Evolutionary conservation across 2,113 vertebrate genomes (phyloP).

Genomic region (Pao palembangensis): DNA sequence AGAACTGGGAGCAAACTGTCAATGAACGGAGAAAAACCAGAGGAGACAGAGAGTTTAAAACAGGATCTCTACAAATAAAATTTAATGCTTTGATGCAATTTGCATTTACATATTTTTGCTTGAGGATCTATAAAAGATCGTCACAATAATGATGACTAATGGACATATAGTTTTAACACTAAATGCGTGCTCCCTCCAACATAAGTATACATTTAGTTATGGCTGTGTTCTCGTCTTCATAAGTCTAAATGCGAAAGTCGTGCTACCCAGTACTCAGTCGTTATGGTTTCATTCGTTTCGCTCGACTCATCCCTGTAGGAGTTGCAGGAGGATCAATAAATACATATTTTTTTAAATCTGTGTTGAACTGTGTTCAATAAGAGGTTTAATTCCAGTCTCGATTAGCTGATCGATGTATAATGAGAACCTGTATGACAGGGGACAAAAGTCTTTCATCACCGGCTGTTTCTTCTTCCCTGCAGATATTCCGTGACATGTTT

Average conservation of each 20-base stretch:
- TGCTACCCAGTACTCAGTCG: background rate
- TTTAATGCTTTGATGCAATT: too few relatives aligned
- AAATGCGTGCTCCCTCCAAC: background rate
- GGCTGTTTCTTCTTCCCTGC: background rate
- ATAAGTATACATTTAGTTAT: background rate
- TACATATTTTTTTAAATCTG: too few relatives aligned
- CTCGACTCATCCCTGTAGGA: too few relatives aligned
- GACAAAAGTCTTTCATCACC: background rate
- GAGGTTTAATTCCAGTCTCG: too few relatives aligned
- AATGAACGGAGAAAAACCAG: background rate
- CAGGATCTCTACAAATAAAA: too few relatives aligned
- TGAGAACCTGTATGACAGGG: too few relatives aligned
- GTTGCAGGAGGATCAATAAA: too few relatives aligned
- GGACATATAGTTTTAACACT: too few relatives aligned
- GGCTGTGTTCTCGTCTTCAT: background rate
- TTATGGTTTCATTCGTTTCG: too few relatives aligned
- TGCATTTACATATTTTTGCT: too few relatives aligned
- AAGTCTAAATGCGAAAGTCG: background rate
- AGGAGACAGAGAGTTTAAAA: background rate
- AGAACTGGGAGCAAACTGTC: slow-evolving; percentile 97
- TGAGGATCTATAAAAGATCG: background rate
- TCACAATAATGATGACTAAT: background rate
- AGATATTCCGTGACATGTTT: slow-evolving; percentile 17
- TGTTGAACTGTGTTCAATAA: too few relatives aligned
- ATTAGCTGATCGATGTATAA: too few relatives aligned